phyloP scores from a whole-genome alignment of 2,888 invertebrate genomes.

The Aphodius sticticus region DNA sequence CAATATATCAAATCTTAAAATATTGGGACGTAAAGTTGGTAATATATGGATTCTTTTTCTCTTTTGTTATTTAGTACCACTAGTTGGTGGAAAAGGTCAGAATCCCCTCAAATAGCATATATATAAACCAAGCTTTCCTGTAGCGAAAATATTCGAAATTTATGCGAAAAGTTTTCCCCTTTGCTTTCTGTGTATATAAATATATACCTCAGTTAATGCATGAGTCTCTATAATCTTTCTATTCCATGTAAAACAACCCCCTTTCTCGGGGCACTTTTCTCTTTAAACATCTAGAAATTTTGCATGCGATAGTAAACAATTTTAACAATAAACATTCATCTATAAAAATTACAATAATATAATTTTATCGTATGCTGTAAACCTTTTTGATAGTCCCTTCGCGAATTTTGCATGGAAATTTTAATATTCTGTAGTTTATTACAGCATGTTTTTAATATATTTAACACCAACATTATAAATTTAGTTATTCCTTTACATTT shows the following conservation, averaged over 20 bases:
- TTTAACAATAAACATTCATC: too few relatives aligned
- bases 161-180: not conserved
- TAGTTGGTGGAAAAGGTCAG: conserved; percentile 58
- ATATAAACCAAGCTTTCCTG: not conserved
- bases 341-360: too few relatives aligned
- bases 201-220: not conserved
- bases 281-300: not conserved
- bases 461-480: not conserved
- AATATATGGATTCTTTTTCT: conserved; percentile 18
- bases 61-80: conserved; percentile 51
- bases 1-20: too few relatives aligned
- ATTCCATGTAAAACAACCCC: not conserved
- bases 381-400: too few relatives aligned
- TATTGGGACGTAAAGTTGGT: not conserved
- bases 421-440: not conserved
- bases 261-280: not conserved
- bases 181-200: not conserved
- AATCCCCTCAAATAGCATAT: conserved; percentile 31
- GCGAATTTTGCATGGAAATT: not conserved
- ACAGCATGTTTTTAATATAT: not conserved
- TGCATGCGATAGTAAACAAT: not conserved
- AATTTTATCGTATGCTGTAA: too few relatives aligned
- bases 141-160: not conserved
- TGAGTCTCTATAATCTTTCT: not conserved
- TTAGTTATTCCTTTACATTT: not conserved